Base-by-base conservation (phyloP, 2,888 invertebrate species). In the Microchrysa polita region DNA sequence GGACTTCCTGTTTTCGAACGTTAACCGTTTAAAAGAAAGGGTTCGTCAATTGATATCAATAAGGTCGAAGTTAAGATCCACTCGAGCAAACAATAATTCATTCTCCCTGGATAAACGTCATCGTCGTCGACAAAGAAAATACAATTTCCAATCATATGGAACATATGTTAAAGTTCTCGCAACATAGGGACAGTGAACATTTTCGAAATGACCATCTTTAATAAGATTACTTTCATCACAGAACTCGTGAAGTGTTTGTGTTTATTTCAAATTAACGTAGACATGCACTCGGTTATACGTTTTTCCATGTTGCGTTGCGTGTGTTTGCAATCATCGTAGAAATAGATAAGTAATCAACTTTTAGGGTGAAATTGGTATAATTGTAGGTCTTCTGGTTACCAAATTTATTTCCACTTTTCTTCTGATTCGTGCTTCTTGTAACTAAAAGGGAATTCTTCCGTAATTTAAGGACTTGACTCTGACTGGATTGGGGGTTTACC, bases 331-430 rank as follows among this genome's bases (percentile, higher is more conserved):
- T 76, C 69, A 75, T 52, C 69, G 55, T 55, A 20, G 69, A 71
- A 76, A 60, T 71, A 74, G 75, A 76, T 76, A 72, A 67, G 74
- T 75, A 76, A 74, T 74, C 73, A 76, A 75, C 73, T 76, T 69
- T 60, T 65, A 60, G 76, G 76, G 76, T 76, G 55, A 74, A 72
- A 61, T 74, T 69, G 61, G 73, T 69, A 73, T 76, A 76, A 76
- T 76, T 76, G 74, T 71, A 42, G 48, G 63, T 72, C 55, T 63
- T 67, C 71, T 57, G 20, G 1, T 61, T 34, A 18, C 18, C 40
- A 18, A 18, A 40, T 18, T 61, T 61, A 34, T 34, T 42, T 61
- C 16, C 12, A 16, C 18, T 10, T 16, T 27, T 18, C 34, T 40
- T 16, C 1, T 16, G 16, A 34, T 61, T 61, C 40, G 16, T 40